These are phyloP conservation scores for Pterostichus madidus DNA, from an alignment of 2,888 invertebrate genomes.

Conservation along the genomic window DNA sequence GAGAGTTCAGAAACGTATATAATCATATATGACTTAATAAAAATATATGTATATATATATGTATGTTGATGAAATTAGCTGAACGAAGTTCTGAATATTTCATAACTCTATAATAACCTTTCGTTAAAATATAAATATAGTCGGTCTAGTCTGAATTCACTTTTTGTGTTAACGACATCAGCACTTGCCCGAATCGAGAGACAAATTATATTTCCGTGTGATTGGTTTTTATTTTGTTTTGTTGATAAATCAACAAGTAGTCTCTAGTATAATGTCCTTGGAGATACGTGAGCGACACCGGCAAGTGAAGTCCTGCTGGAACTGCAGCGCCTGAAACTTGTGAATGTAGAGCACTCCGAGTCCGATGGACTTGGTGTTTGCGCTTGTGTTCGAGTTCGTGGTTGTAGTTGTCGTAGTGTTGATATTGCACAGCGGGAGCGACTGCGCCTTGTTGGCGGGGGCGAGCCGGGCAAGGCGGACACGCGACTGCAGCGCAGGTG, in stretches of 20 bases:
- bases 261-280: slow-evolving; percentile 65
- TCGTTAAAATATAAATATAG: slow-evolving; percentile 44
- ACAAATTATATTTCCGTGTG: slow-evolving; percentile 19
- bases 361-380: slow-evolving; percentile 49
- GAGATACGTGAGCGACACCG: slow-evolving; percentile 61
- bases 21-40: slow-evolving; percentile 40
- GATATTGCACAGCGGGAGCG: slow-evolving; percentile 72
- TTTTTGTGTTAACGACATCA: slow-evolving; percentile 9
- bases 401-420: background rate
- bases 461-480: slow-evolving; percentile 67
- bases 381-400: background rate
- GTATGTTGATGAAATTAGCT: slow-evolving; percentile 37
- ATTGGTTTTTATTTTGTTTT: background rate
- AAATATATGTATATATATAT: slow-evolving; percentile 39
- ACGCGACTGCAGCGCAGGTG: slow-evolving; percentile 65
- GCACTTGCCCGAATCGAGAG: slow-evolving; percentile 21
- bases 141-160: slow-evolving; percentile 32
- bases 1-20: slow-evolving; percentile 38
- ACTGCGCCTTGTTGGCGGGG: slow-evolving; percentile 70
- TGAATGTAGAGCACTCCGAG: slow-evolving; percentile 41
- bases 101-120: slow-evolving; percentile 37
- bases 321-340: slow-evolving; percentile 46
- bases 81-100: slow-evolving; percentile 10
- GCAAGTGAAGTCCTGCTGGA: slow-evolving; percentile 51
- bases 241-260: slow-evolving; percentile 47